These are phyloP conservation scores for Brachymystax lenok DNA, from an alignment of 2,797 vertebrate species.

Conservation along the genomic window DNA sequence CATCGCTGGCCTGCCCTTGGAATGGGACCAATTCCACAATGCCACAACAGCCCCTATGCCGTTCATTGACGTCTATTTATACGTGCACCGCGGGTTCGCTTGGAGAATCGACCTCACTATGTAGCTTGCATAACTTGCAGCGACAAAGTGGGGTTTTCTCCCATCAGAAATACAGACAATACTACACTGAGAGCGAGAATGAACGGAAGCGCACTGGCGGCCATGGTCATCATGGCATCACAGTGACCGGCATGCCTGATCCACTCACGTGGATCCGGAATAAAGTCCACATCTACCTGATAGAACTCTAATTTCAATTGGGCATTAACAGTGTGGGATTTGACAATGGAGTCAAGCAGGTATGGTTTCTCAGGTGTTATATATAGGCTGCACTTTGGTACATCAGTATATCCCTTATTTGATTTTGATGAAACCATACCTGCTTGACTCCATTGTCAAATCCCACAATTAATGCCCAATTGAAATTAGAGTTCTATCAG, in stretches of 20 bases:
- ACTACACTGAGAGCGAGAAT: constrained; percentile 38
- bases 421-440: constrained; percentile 45
- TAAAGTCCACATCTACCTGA: constrained; percentile 38
- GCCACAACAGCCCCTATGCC: not conserved
- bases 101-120: not conserved
- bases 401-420: not conserved
- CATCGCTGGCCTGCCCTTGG: constrained; percentile 26
- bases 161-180: constrained; percentile 43
- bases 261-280: constrained; percentile 66
- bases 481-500: constrained; percentile 55
- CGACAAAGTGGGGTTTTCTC: constrained; percentile 28
- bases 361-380: constrained; percentile 33
- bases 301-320: constrained; percentile 51
- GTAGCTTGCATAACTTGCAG: constrained; percentile 16
- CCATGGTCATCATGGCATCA: constrained; percentile 33
- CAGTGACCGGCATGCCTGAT: constrained; percentile 60
- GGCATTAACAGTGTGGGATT: constrained; percentile 58
- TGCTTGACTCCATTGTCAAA: constrained; percentile 67
- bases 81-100: not conserved
- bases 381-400: too few relatives aligned
- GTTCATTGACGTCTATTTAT: constrained; percentile 10
- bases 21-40: constrained; percentile 17
- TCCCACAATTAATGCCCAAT: constrained; percentile 48
- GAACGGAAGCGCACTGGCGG: not conserved
- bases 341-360: constrained; percentile 66